Conservation (phyloP, 2,888 invertebrate species). For the Neoscelio sp. region DNA sequence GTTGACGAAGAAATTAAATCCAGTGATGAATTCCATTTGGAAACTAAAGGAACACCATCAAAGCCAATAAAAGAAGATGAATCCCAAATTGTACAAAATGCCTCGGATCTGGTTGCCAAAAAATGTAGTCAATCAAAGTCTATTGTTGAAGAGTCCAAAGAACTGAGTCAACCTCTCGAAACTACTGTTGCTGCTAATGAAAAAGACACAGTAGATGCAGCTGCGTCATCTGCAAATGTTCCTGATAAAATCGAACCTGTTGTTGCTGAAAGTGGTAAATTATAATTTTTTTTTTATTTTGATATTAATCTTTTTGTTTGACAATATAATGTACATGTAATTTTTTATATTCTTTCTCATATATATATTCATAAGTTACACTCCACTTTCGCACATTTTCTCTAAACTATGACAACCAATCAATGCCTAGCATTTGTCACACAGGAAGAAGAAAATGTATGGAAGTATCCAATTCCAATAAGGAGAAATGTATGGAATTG, state of each 20-base stretch:
- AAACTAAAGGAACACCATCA: constrained; percentile 67
- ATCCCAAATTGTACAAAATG: constrained; percentile 63
- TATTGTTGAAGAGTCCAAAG: constrained; percentile 70
- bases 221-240: constrained; percentile 30
- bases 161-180: constrained; percentile 50
- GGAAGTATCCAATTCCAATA: too few species aligned
- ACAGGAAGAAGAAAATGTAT: too few species aligned
- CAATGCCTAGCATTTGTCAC: too few species aligned
- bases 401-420: too few species aligned
- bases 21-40: constrained; percentile 83
- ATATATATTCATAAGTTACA: too few species aligned
- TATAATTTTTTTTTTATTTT: too few species aligned
- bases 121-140: constrained; percentile 68
- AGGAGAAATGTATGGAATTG: too few species aligned
- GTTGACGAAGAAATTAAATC: constrained; percentile 85
- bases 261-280: constrained; percentile 48
- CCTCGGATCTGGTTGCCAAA: constrained; percentile 66
- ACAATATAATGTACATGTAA: too few species aligned
- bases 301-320: too few species aligned
- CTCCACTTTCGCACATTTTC: too few species aligned
- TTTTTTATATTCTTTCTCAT: too few species aligned
- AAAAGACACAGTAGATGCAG: constrained; percentile 59
- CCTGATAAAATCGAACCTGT: constrained; percentile 30
- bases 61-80: constrained; percentile 74
- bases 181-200: constrained; percentile 11